Conservation (phyloP, 2,797 vertebrate genomes). For the Diglossa cyanea region DNA sequence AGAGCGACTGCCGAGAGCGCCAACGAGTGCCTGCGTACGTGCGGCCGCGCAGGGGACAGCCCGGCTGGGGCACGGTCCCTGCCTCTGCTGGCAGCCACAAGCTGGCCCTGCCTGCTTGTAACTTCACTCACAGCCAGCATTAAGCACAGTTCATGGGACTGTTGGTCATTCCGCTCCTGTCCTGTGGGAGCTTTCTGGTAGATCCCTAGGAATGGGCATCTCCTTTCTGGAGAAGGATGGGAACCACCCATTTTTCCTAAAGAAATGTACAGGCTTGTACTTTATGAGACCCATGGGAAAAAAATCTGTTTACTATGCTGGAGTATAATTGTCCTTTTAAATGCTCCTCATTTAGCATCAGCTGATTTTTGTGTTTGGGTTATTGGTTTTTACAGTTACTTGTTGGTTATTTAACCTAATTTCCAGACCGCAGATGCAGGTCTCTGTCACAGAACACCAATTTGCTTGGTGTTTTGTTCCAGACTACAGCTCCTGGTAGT, state of each 20-base stretch:
- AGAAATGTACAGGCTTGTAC: not conserved
- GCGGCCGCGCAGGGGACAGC: not conserved
- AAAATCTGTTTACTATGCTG: not conserved
- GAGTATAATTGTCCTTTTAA: not conserved
- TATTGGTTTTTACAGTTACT: not conserved
- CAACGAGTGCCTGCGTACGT: constrained; percentile 91
- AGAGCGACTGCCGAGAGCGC: constrained; percentile 86
- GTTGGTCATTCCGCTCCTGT: not conserved
- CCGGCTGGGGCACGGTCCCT: not conserved
- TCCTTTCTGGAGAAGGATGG: not conserved
- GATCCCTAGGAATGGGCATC: not conserved
- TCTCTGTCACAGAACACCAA: rapidly evolving
- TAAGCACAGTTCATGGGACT: not conserved
- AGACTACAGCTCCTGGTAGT: constrained; percentile 15
- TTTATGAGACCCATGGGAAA: not conserved
- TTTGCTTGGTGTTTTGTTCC: not conserved
- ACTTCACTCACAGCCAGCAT: not conserved
- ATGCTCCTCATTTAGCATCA: not conserved
- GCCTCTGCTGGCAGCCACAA: not conserved
- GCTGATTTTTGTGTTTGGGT: not conserved
- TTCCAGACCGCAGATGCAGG: not conserved
- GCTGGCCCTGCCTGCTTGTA: not conserved
- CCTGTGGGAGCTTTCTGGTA: not conserved
- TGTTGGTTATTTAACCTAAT: not conserved
- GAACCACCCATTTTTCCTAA: not conserved